Base-by-base conservation (phyloP, 2,888 invertebrate species). In the Myathropa florea region DNA sequence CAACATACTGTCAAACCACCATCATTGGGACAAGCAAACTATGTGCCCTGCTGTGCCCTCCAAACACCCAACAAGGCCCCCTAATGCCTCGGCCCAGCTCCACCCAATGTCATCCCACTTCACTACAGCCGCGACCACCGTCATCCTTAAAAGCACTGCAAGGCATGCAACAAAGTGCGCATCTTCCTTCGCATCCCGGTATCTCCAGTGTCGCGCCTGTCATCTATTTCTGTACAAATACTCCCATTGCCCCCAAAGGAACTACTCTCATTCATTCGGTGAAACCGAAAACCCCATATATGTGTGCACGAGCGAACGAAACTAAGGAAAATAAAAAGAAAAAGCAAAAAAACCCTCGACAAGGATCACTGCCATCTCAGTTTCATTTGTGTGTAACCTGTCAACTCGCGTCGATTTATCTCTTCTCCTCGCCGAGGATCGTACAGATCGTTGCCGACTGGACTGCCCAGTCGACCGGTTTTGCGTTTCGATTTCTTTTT, bases 311-410 rank as follows among this genome's bases (percentile, higher is more conserved):
- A 63, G 10, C 59, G 30, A 28, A 64, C 53, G 4, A 23, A 59
- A 33, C 53, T 30, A 72, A 61, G 26, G 63, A 10, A 60, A 61
- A 60, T 10, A 60, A 30, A 77, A 59, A 61, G 46, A 7, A n/a
- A 18, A 71, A 64, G n/a, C n/a, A 60, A 53, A 53, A 65, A 65
- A 23, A 26, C 9, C 23, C 63, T 64, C 39, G 73, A 83, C 78
- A 78, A 78, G 75, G 73, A 83, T 87, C 82, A 80, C 75, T 83
- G 78, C 83, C 85, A 86, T 86, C 83, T 85, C 88, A 67, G 86
- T 89, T 89, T 89, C 88, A 88, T 89, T 89, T 88, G 88, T 89
- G 88, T 89, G 89, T 88, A 88, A 89, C 77, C 89, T 88, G 89
- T 88, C 89, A 88, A 84, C 83, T 77, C 83, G 83, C 82, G 75